phyloP scores from a whole-genome alignment of 1,140 invertebrate species.

The Chlorops oryzae region DNA sequence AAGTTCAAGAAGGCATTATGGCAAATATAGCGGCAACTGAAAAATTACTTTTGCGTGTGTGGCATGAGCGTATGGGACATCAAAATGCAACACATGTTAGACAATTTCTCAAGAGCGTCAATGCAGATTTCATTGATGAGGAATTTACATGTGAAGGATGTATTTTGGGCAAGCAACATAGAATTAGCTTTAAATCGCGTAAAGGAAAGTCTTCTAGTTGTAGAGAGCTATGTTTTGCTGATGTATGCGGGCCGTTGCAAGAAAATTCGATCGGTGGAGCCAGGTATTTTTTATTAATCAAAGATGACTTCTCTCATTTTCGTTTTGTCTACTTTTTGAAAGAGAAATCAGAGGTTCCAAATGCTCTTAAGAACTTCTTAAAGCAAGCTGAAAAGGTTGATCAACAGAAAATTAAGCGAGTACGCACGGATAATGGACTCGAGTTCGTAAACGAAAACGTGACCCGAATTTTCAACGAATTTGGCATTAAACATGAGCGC shows the following conservation, averaged over 20 bases:
- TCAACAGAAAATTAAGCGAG: slow-evolving; percentile 30
- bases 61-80: too few relatives aligned
- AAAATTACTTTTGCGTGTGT: slow-evolving; percentile 27
- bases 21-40: slow-evolving; percentile 37
- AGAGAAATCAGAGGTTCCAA: slow-evolving; percentile 40
- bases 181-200: slow-evolving; percentile 28
- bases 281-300: slow-evolving; percentile 42
- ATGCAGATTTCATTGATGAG: too few relatives aligned
- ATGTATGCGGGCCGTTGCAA: slow-evolving; percentile 49
- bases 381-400: slow-evolving; percentile 34
- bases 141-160: slow-evolving; percentile 43
- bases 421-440: slow-evolving; percentile 49
- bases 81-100: too few relatives aligned
- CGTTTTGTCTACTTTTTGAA: slow-evolving; percentile 43
- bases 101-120: too few relatives aligned
- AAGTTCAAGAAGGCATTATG: too few relatives aligned
- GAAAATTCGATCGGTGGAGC: slow-evolving; percentile 31
- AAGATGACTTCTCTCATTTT: slow-evolving; percentile 47
- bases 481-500: slow-evolving; percentile 41
- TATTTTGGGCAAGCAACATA: slow-evolving; percentile 41
- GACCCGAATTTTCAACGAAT: slow-evolving; percentile 22
- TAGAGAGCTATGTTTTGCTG: slow-evolving; percentile 45
- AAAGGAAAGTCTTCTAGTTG: slow-evolving; percentile 18
- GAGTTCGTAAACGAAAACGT: slow-evolving; percentile 46
- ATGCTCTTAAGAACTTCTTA: slow-evolving; percentile 41